Evolutionary conservation across 2,113 vertebrate genomes (phyloP), one percentile per base, ranked within the genome.

Genomic region (Geococcyx californianus): DNA sequence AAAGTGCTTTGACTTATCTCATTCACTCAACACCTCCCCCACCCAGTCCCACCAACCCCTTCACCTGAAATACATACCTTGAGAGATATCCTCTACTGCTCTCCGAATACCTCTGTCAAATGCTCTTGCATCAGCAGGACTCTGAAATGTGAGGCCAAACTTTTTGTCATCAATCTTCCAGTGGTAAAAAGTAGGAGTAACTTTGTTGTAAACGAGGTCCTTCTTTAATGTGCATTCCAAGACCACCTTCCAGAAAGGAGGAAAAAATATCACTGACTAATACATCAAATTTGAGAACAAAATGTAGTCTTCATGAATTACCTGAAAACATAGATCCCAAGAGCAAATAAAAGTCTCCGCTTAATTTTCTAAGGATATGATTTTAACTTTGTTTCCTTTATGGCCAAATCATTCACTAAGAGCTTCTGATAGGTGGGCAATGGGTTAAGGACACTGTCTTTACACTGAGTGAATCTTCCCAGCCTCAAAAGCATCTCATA

Each of bases 101-200:
- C 99, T 98, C 54, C 99, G 99, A 95, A 99, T 98, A 42, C 99
- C 99, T 96, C 99, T 98, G 95, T 99, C 99, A 84, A 99, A 99
- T n/a, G 99, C 99, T 93, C 99, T 98, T 81, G 99, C 99, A 88
- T 99, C 99, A 58, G 99, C 99, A 47, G 99, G 99, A 98, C 99
- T 99, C 97, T 99, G 99, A 98, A 99, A 99, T n/a, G 99, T 99
- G 97, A 99, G 98, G 94, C 99, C 99, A 90, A 99, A 99, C 98
- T 99, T 99, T 96, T 99, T 99, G 96, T 99, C 98, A 95, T 99
- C 99, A 96, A 99, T 99, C 98, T 99, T 99, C 99, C 99, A 99
- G 98, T 99, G 99, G 98, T 99, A 99, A 98, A 99, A 99, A 95
- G 99, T 99, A 98, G 99, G 99, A 93, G 98, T 99, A 97, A 99